Evolutionary conservation across 2,888 invertebrate species (phyloP).

Genomic region (Arctia plantaginis): DNA sequence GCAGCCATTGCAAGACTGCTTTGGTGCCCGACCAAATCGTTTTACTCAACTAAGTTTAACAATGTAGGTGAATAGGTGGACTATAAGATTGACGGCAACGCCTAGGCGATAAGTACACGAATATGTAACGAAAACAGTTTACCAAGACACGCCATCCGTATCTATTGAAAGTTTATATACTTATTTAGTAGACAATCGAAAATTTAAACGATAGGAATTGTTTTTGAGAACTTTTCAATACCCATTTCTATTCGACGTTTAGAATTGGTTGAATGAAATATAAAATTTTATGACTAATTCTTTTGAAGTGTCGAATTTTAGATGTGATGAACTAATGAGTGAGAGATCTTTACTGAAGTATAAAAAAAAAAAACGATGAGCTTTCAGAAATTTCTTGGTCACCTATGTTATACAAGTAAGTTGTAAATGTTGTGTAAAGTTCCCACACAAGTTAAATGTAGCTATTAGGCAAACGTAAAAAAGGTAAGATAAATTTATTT

Average conservation of each 20-base stretch:
- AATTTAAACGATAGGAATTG: conserved; percentile 52
- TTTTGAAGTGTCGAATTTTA: not conserved
- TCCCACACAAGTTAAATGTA: no score
- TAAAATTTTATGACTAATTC: not conserved
- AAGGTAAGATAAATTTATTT: no score
- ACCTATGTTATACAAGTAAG: no score
- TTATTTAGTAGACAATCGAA: conserved; percentile 72
- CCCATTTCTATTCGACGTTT: not conserved
- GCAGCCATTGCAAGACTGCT: conserved; percentile 63
- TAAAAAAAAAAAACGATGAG: not conserved
- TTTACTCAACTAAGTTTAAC: conserved; percentile 52
- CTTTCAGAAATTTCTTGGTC: no score
- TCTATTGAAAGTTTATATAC: conserved; percentile 57
- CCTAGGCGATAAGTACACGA: conserved; percentile 66
- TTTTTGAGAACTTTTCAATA: conserved; percentile 6
- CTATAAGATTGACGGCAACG: conserved; percentile 65
- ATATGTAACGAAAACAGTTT: conserved; percentile 71
- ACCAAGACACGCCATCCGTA: conserved; percentile 73
- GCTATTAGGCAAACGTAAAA: no score
- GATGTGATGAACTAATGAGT: no score
- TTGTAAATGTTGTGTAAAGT: no score
- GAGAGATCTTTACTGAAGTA: not conserved
- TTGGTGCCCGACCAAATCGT: conserved; percentile 27
- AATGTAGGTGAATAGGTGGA: conserved; percentile 56
- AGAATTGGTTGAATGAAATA: not conserved